phyloP scores from a whole-genome alignment of 30 jellyfish, hydroid and myxozoan genomes.

The Pelagia noctiluca region DNA sequence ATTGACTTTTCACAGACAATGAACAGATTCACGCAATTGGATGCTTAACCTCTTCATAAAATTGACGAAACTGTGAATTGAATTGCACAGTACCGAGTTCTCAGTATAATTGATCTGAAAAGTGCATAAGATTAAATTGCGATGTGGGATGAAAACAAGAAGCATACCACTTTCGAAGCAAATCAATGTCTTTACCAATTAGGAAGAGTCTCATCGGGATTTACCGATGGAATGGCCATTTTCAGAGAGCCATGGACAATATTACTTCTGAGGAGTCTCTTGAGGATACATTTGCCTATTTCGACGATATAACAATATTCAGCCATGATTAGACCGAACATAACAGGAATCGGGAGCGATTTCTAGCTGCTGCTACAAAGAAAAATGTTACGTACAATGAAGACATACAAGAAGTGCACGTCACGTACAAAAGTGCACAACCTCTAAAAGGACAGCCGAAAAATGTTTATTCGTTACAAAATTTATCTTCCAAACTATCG shows the following conservation, averaged over 20 bases:
- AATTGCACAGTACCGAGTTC: conserved; percentile 26
- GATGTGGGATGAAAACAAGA: conserved; percentile 56
- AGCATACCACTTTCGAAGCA: no score
- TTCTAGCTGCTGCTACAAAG: no score
- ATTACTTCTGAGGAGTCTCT: conserved; percentile 22
- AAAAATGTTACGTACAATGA: no score
- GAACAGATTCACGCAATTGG: conserved; percentile 59
- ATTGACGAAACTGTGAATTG: conserved; percentile 6
- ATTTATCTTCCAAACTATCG: no score
- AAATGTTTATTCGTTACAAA: no score
- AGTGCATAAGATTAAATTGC: conserved; percentile 70
- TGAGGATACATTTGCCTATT: conserved; percentile 36
- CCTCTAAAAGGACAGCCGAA: no score
- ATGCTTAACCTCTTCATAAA: conserved; percentile 66
- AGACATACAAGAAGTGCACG: no score
- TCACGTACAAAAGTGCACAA: no score
- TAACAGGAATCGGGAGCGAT: no score
- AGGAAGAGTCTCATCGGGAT: conserved; percentile 63
- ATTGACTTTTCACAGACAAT: no score
- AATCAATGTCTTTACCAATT: conserved; percentile 57
- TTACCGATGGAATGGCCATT: conserved; percentile 62
- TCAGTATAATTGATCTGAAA: conserved; percentile 47
- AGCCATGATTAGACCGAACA: no score
- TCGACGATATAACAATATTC: no score
- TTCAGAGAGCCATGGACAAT: conserved; percentile 39